A percentile compares a stretch with the other conserved stretches of the same genome.
Evolutionary conservation across 2,888 invertebrate species (phyloP).

Genomic region (Cosmia trapezina): DNA sequence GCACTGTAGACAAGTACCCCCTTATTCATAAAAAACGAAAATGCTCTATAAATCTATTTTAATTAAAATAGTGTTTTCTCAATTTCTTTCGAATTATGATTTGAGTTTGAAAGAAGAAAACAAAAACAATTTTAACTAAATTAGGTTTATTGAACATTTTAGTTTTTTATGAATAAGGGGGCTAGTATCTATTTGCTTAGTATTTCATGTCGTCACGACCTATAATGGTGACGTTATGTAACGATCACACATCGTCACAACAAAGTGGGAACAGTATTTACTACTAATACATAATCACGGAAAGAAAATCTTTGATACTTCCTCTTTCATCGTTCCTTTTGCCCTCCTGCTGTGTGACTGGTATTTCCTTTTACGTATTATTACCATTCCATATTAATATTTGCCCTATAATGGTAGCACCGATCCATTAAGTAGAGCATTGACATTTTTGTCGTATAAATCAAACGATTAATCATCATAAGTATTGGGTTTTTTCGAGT

Average conservation of each 20-base stretch:
- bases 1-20: not conserved
- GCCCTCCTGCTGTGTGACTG: not conserved
- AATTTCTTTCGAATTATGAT: too few relatives aligned
- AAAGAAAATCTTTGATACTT: slow-evolving; percentile 7
- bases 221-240: too few relatives aligned
- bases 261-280: not conserved
- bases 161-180: too few relatives aligned
- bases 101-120: too few relatives aligned
- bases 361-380: slow-evolving; percentile 32
- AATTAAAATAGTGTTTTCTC: too few relatives aligned
- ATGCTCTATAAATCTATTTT: too few relatives aligned
- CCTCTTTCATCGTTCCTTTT: not conserved
- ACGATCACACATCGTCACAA: not conserved
- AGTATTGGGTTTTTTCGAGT: not conserved
- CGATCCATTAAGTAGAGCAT: not conserved
- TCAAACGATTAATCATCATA: slow-evolving; percentile 8
- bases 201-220: too few relatives aligned
- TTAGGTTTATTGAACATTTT: too few relatives aligned
- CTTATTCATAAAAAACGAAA: too few relatives aligned
- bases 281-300: not conserved
- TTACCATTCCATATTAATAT: slow-evolving; percentile 21
- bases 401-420: not conserved
- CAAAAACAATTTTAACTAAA: too few relatives aligned
- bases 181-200: too few relatives aligned
- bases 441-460: not conserved